Evolutionary conservation across 1,140 invertebrate genomes (phyloP), one percentile per base, ranked within the genome.

Genomic region (Chymomyza costata): DNA sequence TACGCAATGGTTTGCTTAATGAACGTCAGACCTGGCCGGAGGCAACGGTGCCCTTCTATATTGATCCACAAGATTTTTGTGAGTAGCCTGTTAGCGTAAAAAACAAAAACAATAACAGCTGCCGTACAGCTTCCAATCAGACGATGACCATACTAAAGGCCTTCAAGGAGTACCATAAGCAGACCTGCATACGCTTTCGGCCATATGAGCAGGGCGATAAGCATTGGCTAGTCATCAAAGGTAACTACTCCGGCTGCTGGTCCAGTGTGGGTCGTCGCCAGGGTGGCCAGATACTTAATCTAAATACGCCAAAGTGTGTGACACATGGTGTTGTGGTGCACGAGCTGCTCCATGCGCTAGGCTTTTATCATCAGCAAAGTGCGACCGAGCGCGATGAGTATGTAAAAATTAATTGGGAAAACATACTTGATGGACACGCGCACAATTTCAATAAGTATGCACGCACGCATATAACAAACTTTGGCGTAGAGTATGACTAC

Each of bases 341-440:
- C 73, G 92, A 93, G 83, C 86, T 92, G 54, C 86, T 92, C 80
- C 92, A 93, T 65, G 90, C 91, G 2, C 84, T 92, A 1, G 92
- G 92, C n/a, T 92, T 93, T 83, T 88, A 88, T 40, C 90, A 94
- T 63, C 92, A 94, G 85, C 93, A 94, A 69, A 90, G 90, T 59
- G 87, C 91, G 13, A 86, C 88, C 17, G 90, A 94, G 82, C 85
- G 93, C 11, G 91, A 94, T 64, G 68, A 90, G 2, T 93, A 90
- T 74, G 89, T 94, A 1, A 87, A 84, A 17, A 90, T 94, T 46
- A 85, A 88, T 32, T 89, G 88, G 84, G 86, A 91, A 34, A 93
- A 93, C 67, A 90, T 94, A 21, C 34, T 83, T 6, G 74, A 84
- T 88, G 91, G 89, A 1, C 88, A 86, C 14, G 89, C 90, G 62